A percentile compares a stretch with the other conserved stretches of the same genome.
Conservation (phyloP, 2,888 invertebrate genomes). For the Atrina japonica region DNA sequence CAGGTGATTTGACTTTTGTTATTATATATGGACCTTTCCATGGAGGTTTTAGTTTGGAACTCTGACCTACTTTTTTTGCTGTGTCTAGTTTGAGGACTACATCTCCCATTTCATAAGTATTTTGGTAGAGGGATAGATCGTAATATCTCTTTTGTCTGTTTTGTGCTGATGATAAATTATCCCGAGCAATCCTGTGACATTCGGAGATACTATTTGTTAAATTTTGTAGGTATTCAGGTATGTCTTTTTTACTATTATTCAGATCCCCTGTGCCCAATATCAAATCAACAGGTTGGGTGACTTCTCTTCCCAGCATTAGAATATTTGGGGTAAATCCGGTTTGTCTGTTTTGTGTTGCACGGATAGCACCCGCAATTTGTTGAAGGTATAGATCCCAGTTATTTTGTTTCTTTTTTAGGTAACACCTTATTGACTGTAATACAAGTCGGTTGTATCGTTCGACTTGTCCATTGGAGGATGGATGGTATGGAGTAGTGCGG, state of each 20-base stretch:
- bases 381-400: conserved; percentile 37
- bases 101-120: too few species aligned
- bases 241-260: neutral
- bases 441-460: conserved; percentile 39
- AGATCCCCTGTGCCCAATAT: conserved; percentile 18
- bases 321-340: conserved; percentile 43
- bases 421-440: conserved; percentile 36
- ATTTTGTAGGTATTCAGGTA: conserved; percentile 4
- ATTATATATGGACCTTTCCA: too few species aligned
- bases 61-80: too few species aligned
- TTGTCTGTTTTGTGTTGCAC: conserved; percentile 35
- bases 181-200: conserved; percentile 29
- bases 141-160: too few species aligned
- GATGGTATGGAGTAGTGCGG: too few species aligned
- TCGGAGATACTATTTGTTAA: conserved; percentile 2
- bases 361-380: conserved; percentile 37
- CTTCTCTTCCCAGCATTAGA: conserved; percentile 49
- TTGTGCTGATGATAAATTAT: too few species aligned
- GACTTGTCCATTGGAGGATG: too few species aligned
- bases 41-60: too few species aligned
- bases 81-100: too few species aligned
- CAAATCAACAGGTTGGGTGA: conserved; percentile 35
- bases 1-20: too few species aligned
- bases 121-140: too few species aligned
- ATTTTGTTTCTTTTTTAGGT: conserved; percentile 15